Evolutionary conservation across 2,888 invertebrate genomes (phyloP).

Genomic region (Amblyjoppa proteus): DNA sequence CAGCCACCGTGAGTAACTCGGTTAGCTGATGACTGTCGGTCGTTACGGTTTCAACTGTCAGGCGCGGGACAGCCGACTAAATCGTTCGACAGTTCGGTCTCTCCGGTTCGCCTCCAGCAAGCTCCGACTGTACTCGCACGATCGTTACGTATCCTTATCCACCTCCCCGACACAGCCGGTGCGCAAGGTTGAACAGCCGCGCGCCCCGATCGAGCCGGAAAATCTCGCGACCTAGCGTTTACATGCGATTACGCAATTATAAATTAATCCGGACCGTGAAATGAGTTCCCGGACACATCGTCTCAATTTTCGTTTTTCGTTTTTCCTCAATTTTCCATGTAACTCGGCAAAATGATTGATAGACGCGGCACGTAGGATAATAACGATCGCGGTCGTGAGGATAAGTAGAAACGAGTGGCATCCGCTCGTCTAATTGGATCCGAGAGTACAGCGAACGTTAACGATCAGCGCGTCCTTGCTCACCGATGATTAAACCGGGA

Average conservation of each 20-base stretch:
- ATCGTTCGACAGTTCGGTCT: conserved; percentile 46
- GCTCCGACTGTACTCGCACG: neutral
- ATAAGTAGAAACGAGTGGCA: conserved; percentile 51
- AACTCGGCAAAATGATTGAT: conserved; percentile 51
- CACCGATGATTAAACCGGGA: conserved; percentile 69
- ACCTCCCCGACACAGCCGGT: conserved; percentile 6
- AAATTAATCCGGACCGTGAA: conserved; percentile 58
- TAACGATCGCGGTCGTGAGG: conserved; percentile 18
- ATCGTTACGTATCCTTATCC: conserved; percentile 13
- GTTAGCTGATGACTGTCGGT: conserved; percentile 58
- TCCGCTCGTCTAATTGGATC: conserved; percentile 67
- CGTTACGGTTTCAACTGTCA: conserved; percentile 54
- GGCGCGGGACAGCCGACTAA: conserved; percentile 31
- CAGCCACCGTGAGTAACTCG: conserved; percentile 49
- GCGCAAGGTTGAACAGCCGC: conserved; percentile 48
- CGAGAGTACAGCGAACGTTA: conserved; percentile 67
- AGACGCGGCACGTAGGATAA: conserved; percentile 26
- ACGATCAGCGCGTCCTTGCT: conserved; percentile 79
- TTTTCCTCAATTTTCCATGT: conserved; percentile 43
- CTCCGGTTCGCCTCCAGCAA: conserved; percentile 10
- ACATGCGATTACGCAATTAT: conserved; percentile 60
- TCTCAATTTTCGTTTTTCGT: no score
- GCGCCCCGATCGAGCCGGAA: conserved; percentile 36
- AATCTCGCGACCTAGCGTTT: conserved; percentile 52
- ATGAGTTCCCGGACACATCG: conserved; percentile 53